Conservation (phyloP, 2,113 vertebrate species). For the Tangachromis dhanisi region DNA sequence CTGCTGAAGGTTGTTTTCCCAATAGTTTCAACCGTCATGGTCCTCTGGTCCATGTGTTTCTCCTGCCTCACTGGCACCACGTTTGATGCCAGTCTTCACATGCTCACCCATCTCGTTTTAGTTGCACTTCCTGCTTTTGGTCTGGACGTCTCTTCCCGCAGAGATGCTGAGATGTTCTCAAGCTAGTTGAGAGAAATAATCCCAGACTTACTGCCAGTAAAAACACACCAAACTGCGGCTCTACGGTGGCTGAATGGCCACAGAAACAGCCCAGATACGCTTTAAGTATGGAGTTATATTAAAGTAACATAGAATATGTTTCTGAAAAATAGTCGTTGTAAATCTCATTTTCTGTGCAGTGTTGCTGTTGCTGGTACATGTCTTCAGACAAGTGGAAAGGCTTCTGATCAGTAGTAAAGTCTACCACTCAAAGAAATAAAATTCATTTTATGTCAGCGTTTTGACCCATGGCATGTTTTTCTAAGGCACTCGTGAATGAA, state of each 20-base stretch:
- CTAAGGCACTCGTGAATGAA: background rate
- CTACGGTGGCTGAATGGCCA: accelerated
- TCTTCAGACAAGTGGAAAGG: background rate
- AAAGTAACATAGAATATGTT: background rate
- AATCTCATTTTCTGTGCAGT: background rate
- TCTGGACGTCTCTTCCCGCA: background rate
- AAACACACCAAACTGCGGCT: background rate
- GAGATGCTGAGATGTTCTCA: background rate
- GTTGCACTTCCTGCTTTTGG: background rate
- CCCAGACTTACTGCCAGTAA: background rate
- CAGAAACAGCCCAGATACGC: background rate
- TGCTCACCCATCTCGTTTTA: background rate
- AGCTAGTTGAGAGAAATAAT: background rate
- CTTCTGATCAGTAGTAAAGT: background rate
- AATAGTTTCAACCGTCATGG: background rate
- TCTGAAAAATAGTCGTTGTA: background rate
- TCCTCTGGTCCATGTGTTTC: background rate
- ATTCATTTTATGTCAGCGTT: background rate
- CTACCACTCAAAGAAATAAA: background rate
- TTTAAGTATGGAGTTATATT: background rate
- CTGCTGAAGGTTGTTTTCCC: background rate
- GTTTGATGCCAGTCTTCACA: background rate
- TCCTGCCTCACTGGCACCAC: background rate
- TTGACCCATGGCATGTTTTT: background rate
- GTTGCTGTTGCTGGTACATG: background rate